Conservation (phyloP, 2,113 vertebrate species). For the Paramormyrops kingsleyae region DNA sequence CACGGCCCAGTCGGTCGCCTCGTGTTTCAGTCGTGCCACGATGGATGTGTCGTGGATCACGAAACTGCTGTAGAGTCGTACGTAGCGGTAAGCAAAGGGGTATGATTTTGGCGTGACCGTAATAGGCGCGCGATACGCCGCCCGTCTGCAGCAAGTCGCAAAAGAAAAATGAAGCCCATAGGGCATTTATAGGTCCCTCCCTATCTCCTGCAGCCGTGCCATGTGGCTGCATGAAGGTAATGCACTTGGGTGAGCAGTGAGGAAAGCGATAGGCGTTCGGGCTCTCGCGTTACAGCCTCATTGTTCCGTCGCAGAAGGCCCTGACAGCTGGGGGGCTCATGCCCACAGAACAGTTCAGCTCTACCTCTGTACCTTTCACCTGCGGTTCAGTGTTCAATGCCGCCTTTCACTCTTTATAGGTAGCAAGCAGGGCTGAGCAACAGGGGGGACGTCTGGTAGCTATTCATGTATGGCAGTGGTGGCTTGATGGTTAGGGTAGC, state of each 20-base stretch:
- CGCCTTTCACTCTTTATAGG: not conserved
- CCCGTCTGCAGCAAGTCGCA: not conserved
- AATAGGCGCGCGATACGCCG: not conserved
- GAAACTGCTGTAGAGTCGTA: not conserved
- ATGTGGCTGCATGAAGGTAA: not conserved
- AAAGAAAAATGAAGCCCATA: not conserved
- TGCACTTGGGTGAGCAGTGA: not conserved
- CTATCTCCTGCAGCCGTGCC: not conserved
- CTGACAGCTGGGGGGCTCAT: not conserved
- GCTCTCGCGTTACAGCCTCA: not conserved
- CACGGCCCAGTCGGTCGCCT: not conserved
- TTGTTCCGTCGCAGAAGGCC: not conserved
- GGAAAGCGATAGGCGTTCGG: not conserved
- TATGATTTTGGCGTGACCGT: not conserved
- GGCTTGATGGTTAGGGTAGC: no score
- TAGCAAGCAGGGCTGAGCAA: not conserved
- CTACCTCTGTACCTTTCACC: not conserved
- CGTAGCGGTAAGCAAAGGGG: not conserved
- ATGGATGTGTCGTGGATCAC: not conserved
- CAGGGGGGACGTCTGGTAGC: not conserved
- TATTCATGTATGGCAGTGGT: not conserved
- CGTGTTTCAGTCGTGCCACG: not conserved
- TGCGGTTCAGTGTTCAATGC: not conserved
- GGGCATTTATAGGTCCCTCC: not conserved
- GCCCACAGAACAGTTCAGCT: not conserved